phyloP scores from a whole-genome alignment of 2,797 vertebrate genomes.

The Gila robusta region DNA sequence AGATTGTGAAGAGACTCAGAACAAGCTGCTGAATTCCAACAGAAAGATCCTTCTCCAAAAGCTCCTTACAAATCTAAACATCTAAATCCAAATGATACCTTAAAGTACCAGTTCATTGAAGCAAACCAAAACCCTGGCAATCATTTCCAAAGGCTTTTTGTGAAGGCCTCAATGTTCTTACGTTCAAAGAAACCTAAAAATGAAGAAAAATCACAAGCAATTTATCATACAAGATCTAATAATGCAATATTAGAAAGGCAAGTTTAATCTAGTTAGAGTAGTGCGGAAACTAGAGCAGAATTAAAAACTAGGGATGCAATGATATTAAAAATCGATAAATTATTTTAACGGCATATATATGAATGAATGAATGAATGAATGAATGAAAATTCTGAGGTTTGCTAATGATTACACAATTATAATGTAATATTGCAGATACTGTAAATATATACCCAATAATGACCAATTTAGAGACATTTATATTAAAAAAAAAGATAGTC shows the following conservation, averaged over 20 bases:
- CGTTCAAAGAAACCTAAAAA: not conserved
- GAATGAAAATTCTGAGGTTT: not conserved
- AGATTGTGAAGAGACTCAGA: not conserved
- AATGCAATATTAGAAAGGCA: not conserved
- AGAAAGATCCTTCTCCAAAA: conserved; percentile 11
- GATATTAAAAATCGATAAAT: not conserved
- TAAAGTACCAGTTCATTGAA: not conserved
- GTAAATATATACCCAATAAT: not conserved
- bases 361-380: too few species aligned
- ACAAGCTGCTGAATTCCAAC: conserved; percentile 4
- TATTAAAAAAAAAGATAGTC: not conserved
- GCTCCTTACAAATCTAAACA: not conserved
- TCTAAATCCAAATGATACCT: not conserved
- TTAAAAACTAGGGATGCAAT: not conserved
- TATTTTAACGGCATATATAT: not conserved
- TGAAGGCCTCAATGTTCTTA: not conserved
- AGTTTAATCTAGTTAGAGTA: not conserved
- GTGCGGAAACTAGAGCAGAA: not conserved
- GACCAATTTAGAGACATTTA: not conserved
- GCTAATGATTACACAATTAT: not conserved
- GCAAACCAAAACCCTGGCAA: conserved; percentile 11
- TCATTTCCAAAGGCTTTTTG: not conserved
- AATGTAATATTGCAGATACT: not conserved
- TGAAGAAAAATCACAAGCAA: not conserved
- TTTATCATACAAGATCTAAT: not conserved